Evolutionary conservation across 2,888 invertebrate species (phyloP).

Genomic region (Orthonychiurus folsomi): DNA sequence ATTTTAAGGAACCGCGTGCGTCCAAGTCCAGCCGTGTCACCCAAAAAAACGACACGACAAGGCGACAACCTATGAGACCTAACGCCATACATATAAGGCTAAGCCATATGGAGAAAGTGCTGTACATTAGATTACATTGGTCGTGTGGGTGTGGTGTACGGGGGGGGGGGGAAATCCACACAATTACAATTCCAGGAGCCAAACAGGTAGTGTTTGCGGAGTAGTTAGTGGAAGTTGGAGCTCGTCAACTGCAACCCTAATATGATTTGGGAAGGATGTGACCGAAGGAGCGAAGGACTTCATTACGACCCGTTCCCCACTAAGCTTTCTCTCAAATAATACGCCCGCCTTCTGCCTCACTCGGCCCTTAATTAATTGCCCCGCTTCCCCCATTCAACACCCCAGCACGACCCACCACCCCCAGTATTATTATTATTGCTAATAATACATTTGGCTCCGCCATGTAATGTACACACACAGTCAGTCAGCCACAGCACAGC

Average conservation of each 20-base stretch:
- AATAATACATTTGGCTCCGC: slow-evolving; percentile 27
- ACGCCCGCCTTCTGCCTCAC: background rate
- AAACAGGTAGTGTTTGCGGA: slow-evolving; percentile 33
- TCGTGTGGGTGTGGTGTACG: background rate
- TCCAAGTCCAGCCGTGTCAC: too few relatives aligned
- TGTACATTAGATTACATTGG: too few relatives aligned
- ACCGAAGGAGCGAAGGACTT: slow-evolving; percentile 18
- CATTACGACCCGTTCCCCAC: background rate
- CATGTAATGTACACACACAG: too few relatives aligned
- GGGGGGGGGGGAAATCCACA: background rate
- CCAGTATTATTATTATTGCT: slow-evolving; percentile 37
- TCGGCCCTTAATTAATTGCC: slow-evolving; percentile 35
- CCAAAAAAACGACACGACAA: too few relatives aligned
- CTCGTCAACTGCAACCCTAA: slow-evolving; percentile 31
- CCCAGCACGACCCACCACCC: too few relatives aligned
- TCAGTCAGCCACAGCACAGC: too few relatives aligned
- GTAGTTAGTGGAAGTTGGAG: slow-evolving; percentile 26
- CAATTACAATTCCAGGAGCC: slow-evolving; percentile 22
- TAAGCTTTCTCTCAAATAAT: background rate
- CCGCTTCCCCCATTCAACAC: slow-evolving; percentile 27
- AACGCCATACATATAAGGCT: too few relatives aligned
- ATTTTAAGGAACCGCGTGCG: too few relatives aligned
- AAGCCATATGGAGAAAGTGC: too few relatives aligned
- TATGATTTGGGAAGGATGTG: slow-evolving; percentile 31
- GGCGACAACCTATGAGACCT: too few relatives aligned